Evolutionary conservation across 2,113 vertebrate genomes (phyloP), one percentile per base, ranked within the genome.

Genomic region (Chaenocephalus aceratus): DNA sequence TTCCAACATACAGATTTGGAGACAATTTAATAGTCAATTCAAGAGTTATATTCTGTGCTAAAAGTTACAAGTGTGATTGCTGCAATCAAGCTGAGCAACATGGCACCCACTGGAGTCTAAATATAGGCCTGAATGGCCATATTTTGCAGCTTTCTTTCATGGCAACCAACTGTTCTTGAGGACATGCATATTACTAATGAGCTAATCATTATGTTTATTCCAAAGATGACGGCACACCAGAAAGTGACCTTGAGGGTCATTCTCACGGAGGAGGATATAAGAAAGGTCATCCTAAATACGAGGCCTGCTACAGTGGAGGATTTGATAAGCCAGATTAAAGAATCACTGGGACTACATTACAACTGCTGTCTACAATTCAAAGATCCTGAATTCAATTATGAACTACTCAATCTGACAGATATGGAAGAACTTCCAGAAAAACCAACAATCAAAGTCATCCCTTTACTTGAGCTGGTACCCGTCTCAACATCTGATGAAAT

Each of bases 361-460:
- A 48, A 46, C 36, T 71, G 10, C 68, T 58, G 53, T 57, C 53
- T 80, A 6, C 77, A 80, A 44, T 73, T 59, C 46, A 13, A 80
- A 73, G 69, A 80, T 4, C 68, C 69, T 10, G 58, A 71, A 11
- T 79, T 79, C 44, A 63, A 79, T 54, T 16, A 63, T 57, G 59
- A 65, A 48, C 41, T 59, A 51, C 61, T 56, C 5, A 80, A 80
- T 30, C 61, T 80, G 2, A 67, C 56, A 30, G 53, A 73, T 67
- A 6, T 10, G 48, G 23, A 48, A 41, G 60, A 72, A 9, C 69
- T 80, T 65, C 54, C 77, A 60, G 62, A 65, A 23, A 80, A 72
- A 54, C 16, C 59, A 64, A 64, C 77, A n/a, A 14, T 72, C 0
- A 79, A 80, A 21, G 21, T 80, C 45, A 30, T 80, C 0, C 77